Conservation (phyloP, 2,888 invertebrate genomes). For the Cephonodes hylas region DNA sequence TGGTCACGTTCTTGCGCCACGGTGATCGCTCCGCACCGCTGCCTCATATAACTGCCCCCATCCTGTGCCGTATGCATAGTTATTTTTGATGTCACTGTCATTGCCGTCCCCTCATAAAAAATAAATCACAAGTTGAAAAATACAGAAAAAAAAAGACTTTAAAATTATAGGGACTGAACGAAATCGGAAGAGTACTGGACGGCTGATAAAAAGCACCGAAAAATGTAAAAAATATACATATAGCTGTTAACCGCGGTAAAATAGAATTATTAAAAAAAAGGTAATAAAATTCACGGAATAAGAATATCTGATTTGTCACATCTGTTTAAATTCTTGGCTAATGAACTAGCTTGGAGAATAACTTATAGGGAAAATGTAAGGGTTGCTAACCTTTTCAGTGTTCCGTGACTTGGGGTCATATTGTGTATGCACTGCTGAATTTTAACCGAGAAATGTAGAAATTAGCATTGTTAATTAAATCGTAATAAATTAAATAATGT, state of each 20-base stretch:
- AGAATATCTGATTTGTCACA: too few species aligned
- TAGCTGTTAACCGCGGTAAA: too few species aligned
- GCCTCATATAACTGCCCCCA: conserved; percentile 39
- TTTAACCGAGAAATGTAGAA: neutral
- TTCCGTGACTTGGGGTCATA: neutral
- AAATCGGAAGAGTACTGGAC: too few species aligned
- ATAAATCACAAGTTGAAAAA: too few species aligned
- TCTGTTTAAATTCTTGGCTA: too few species aligned
- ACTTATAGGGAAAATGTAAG: neutral
- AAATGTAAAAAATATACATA: too few species aligned
- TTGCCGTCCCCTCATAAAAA: neutral
- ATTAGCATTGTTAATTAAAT: neutral
- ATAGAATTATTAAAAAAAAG: too few species aligned
- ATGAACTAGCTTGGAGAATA: too few species aligned
- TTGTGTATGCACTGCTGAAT: neutral
- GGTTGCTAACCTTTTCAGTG: neutral
- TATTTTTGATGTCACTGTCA: conserved; percentile 7
- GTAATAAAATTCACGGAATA: too few species aligned
- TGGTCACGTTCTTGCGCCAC: conserved; percentile 35
- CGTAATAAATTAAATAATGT: neutral
- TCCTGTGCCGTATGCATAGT: conserved; percentile 32
- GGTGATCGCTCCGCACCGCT: conserved; percentile 39
- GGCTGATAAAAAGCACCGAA: too few species aligned
- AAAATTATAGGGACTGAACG: too few species aligned
- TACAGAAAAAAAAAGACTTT: too few species aligned